A percentile compares a stretch with the other conserved stretches of the same genome.
Conservation (phyloP, 2,797 vertebrate genomes). For the Podarcis lilfordi region DNA sequence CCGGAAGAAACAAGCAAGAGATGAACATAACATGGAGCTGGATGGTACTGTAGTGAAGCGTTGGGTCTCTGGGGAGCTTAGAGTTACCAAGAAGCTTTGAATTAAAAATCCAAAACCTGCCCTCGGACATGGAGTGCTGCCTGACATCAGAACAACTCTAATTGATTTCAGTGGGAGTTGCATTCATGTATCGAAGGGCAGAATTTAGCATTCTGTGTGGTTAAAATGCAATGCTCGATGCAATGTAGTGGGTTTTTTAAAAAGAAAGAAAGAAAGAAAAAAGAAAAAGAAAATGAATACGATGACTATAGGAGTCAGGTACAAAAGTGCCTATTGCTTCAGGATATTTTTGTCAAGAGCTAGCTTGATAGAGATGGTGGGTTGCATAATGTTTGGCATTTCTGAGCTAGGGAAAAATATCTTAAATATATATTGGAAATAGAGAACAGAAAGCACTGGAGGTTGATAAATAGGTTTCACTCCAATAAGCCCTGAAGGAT, state of each 20-base stretch:
- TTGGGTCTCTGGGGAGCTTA: slow-evolving; percentile 30
- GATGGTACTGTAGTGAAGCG: slow-evolving; percentile 22
- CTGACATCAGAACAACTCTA: slow-evolving; percentile 56
- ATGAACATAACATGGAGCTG: slow-evolving; percentile 1
- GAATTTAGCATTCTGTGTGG: slow-evolving; percentile 41
- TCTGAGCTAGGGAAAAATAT: not conserved
- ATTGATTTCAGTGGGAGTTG: slow-evolving; percentile 71
- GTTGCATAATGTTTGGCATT: not conserved
- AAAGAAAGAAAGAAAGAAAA: not conserved
- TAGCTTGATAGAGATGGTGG: not conserved
- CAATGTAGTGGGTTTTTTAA: not conserved
- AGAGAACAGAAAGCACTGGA: not conserved
- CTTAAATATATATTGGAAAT: not conserved
- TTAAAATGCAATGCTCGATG: slow-evolving; percentile 50
- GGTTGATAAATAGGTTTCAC: not conserved
- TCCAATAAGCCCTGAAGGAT: not conserved
- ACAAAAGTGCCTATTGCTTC: not conserved
- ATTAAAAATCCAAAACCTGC: slow-evolving; percentile 36
- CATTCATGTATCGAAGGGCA: slow-evolving; percentile 42
- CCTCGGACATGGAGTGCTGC: slow-evolving; percentile 24
- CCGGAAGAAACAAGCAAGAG: slow-evolving; percentile 27
- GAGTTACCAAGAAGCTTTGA: slow-evolving; percentile 40
- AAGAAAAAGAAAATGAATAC: not conserved
- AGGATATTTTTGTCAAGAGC: not conserved
- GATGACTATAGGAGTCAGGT: not conserved